These are phyloP conservation scores for Bothrops jararaca DNA, from an alignment of 2,113 vertebrate species.

Conservation along the genomic window DNA sequence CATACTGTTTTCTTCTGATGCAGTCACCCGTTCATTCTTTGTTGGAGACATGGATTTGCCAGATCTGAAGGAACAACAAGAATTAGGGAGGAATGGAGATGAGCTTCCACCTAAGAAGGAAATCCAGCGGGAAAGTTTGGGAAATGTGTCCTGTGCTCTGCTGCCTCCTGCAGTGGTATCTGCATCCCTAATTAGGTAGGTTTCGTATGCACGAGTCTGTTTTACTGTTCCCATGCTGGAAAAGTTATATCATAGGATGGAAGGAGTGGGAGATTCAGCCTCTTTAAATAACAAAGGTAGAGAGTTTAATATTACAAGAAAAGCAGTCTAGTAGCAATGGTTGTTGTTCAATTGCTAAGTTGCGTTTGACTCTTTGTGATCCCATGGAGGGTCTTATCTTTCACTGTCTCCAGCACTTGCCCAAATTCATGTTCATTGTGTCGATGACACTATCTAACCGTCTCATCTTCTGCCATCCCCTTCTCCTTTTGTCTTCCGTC, in stretches of 20 bases:
- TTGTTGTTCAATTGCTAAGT: background rate
- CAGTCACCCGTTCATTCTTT: conserved; percentile 55
- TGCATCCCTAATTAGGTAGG: background rate
- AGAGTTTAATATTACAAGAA: background rate
- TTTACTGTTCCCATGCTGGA: background rate
- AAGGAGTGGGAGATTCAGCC: background rate
- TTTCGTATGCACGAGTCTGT: background rate
- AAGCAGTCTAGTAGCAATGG: background rate
- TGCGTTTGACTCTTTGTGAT: background rate
- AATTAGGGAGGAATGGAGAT: conserved; percentile 35
- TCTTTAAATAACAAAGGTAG: background rate
- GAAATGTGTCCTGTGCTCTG: background rate
- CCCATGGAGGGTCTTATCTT: background rate
- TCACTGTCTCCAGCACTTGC: background rate
- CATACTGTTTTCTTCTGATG: conserved; percentile 28
- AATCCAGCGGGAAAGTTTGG: conserved; percentile 46
- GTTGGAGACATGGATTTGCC: conserved; percentile 66
- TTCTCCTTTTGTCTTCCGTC: background rate
- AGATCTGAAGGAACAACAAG: conserved; percentile 54
- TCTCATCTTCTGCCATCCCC: background rate
- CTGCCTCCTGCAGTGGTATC: background rate
- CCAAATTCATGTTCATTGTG: background rate
- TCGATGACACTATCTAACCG: background rate
- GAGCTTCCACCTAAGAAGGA: conserved; percentile 27
- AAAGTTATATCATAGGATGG: background rate